Evolutionary conservation across 2,797 vertebrate species (phyloP).

Genomic region (Sparidentex hasta): DNA sequence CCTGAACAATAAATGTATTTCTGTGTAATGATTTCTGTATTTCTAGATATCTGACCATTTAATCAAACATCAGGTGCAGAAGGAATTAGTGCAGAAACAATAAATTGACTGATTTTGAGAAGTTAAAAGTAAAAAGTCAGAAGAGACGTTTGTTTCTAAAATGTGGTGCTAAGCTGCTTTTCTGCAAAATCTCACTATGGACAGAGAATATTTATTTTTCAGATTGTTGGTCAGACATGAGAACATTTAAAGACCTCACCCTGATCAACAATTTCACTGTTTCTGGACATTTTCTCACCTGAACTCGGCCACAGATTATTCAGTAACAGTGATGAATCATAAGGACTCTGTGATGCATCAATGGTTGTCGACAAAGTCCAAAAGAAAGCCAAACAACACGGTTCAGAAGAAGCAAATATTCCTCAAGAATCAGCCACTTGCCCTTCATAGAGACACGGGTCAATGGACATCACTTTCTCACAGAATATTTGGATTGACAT

Average conservation of each 20-base stretch:
- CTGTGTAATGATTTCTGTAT: too few species aligned
- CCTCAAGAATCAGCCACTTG: slow-evolving; percentile 38
- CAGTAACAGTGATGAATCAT: neutral
- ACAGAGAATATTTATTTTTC: neutral
- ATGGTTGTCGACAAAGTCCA: neutral
- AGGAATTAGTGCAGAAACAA: neutral
- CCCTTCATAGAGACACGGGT: slow-evolving; percentile 58
- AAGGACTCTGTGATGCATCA: too few species aligned
- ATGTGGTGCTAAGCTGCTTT: neutral
- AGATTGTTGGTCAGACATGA: too few species aligned
- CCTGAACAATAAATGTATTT: neutral
- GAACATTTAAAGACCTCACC: neutral
- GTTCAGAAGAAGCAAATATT: slow-evolving; percentile 11
- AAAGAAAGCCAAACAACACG: neutral
- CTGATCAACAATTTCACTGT: neutral
- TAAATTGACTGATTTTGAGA: too few species aligned
- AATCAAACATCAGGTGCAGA: neutral
- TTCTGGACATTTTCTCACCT: neutral
- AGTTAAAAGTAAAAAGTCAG: neutral
- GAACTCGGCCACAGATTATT: neutral
- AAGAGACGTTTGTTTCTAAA: neutral
- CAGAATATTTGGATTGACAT: slow-evolving; percentile 75
- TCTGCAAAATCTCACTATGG: neutral
- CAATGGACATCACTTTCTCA: slow-evolving; percentile 62
- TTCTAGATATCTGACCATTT: neutral